phyloP scores from a whole-genome alignment of 2,113 vertebrate species.

The Ammodytes marinus region DNA sequence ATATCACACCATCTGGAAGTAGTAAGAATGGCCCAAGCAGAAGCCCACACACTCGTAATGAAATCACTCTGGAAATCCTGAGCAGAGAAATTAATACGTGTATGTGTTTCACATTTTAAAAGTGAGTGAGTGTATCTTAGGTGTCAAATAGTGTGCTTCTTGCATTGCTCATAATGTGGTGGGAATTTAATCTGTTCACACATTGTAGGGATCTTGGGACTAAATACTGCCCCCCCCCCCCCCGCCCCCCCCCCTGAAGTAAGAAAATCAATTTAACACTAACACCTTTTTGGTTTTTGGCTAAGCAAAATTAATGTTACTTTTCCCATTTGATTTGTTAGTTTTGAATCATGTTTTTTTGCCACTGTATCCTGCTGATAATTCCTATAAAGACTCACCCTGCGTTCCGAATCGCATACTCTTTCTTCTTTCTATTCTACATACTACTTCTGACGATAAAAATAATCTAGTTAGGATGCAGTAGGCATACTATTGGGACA shows the following conservation, averaged over 20 bases:
- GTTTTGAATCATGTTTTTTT: neutral
- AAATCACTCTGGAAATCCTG: conserved; percentile 34
- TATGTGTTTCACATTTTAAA: neutral
- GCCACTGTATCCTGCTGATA: neutral
- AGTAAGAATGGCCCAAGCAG: conserved; percentile 23
- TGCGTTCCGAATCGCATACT: no score
- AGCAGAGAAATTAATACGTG: conserved; percentile 19
- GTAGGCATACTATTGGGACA: no score
- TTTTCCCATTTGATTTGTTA: neutral
- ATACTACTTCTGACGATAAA: no score
- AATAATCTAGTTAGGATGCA: no score
- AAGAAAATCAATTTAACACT: neutral
- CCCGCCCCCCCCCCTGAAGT: no score
- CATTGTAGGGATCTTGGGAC: neutral
- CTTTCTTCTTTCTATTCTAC: no score
- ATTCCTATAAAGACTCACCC: neutral
- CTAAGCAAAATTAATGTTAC: neutral
- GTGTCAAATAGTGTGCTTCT: neutral
- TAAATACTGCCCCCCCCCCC: neutral
- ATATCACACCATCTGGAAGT: conserved; percentile 71
- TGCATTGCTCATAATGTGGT: neutral
- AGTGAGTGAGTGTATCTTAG: neutral
- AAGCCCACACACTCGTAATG: neutral
- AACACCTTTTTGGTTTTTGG: neutral
- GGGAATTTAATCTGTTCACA: neutral